Base-by-base conservation (phyloP, 1,140 invertebrate genomes). In the Cylas formicarius region DNA sequence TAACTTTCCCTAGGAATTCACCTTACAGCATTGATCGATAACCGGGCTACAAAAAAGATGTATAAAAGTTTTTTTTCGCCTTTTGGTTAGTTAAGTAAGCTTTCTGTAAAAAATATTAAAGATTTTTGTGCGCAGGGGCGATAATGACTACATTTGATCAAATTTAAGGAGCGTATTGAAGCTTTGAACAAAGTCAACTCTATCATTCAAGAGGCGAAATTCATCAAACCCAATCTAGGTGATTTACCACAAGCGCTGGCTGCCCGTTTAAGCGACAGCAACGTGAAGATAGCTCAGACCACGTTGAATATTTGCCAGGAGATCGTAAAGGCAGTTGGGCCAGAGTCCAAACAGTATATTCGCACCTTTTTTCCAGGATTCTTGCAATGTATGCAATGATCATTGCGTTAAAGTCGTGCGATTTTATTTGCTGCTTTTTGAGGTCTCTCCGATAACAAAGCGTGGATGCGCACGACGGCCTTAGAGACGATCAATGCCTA, bases 251-350 rank as follows among this genome's bases (percentile, higher is more conserved):
- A 82, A 42, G 81, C 82, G 3, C 64, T 97, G 13, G 78, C 79
- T 4, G 72, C 76, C 2, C 72, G 91, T 16, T 68, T 95, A 3
- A 68, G 80, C 0, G 93, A 97, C 62, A 90, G 87, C 19, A 97
- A 97, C 68, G 89, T 86, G 20, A 93, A 90, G 66, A 78, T 97
- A 50, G 86, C 88, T 1, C 83, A 85, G 53, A 80, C 80, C 14
- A 77, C 90, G 0, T 67, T 95, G 13, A 78, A 78, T 24, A 81
- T 95, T 37, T 90, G 88, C 56, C 81, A 90, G 56, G 72, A 70
- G 22, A 68, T 97, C 11, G 85, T 81, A 0, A 77, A 71, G 3
- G 80, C 86, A 0, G 82, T 95, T 74, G 92, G 92, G 0, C 67
- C 84, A 1, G 77, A 83, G 24, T 81, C 82, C 54, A 90, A 86